Evolutionary conservation across 2,797 vertebrate species (phyloP).

Genomic region (Lepidocolaptes lacrymiger): DNA sequence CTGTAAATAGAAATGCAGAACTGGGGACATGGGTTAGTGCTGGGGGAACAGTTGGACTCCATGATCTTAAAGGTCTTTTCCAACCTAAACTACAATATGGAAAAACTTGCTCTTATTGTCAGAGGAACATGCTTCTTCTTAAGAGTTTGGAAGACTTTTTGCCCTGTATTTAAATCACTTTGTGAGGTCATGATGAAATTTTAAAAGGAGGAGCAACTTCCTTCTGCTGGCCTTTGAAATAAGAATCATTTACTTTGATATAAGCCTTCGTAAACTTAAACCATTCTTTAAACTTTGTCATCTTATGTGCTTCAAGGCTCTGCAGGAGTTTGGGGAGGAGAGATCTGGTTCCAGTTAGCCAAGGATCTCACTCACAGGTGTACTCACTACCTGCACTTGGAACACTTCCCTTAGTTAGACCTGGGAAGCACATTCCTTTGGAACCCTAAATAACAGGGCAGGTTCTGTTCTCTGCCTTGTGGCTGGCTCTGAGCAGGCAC

Average conservation of each 20-base stretch:
- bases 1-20: not conserved
- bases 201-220: not conserved
- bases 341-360: not conserved
- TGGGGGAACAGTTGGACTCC: not conserved
- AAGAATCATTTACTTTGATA: not conserved
- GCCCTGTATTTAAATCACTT: not conserved
- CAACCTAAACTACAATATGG: not conserved
- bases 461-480: not conserved
- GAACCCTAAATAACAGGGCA: not conserved
- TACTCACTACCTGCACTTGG: not conserved
- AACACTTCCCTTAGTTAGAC: not conserved
- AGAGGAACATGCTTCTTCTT: not conserved
- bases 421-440: not conserved
- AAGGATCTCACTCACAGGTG: rapidly evolving
- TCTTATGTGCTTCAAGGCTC: not conserved
- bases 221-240: not conserved
- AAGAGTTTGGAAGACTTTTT: not conserved
- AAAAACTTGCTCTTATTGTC: not conserved
- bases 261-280: not conserved
- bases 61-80: not conserved
- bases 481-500: not conserved
- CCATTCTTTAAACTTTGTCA: not conserved
- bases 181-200: not conserved
- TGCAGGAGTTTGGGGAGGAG: not conserved
- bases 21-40: not conserved